Evolutionary conservation across 2,797 vertebrate genomes (phyloP).

Genomic region (Paedocypris micromegethes): DNA sequence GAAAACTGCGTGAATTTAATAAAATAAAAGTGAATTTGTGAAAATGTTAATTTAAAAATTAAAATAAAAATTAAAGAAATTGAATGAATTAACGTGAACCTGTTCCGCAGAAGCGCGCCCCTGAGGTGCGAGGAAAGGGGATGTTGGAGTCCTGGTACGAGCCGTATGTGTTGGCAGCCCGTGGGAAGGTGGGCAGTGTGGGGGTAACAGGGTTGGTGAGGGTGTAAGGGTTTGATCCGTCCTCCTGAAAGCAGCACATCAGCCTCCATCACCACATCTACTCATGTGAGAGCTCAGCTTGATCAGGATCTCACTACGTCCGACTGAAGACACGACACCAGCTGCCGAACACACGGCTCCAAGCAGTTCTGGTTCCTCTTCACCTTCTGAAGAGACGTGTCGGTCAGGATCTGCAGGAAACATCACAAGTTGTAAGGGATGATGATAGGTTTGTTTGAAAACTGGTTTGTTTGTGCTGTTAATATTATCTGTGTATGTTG

Average conservation of each 20-base stretch:
- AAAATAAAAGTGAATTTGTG: too few relatives aligned
- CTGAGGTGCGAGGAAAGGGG: constrained; percentile 93
- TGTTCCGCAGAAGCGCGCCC: constrained; percentile 93
- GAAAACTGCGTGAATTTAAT: too few relatives aligned
- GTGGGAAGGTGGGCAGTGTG: constrained; percentile 83
- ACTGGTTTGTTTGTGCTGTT: too few relatives aligned
- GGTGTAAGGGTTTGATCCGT: constrained; percentile 80
- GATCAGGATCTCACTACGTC: constrained; percentile 56
- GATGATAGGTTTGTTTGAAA: too few relatives aligned
- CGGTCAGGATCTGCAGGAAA: constrained; percentile 79
- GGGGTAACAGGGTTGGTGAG: constrained; percentile 84
- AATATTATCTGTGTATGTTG: too few relatives aligned
- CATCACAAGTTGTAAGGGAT: neutral
- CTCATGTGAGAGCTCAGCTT: too few relatives aligned
- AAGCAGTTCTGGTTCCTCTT: constrained; percentile 97
- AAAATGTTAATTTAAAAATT: too few relatives aligned
- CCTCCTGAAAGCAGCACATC: constrained; percentile 70
- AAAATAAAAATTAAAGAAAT: neutral
- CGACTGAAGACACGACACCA: constrained; percentile 92
- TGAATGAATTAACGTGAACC: constrained; percentile 55
- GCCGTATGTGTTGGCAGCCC: constrained; percentile 90
- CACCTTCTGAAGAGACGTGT: constrained; percentile 95
- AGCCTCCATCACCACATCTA: too few relatives aligned
- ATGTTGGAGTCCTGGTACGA: constrained; percentile 97
- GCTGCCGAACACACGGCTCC: constrained; percentile 93